phyloP scores from a whole-genome alignment of 2,888 invertebrate species.

The Rhingia campestris region DNA sequence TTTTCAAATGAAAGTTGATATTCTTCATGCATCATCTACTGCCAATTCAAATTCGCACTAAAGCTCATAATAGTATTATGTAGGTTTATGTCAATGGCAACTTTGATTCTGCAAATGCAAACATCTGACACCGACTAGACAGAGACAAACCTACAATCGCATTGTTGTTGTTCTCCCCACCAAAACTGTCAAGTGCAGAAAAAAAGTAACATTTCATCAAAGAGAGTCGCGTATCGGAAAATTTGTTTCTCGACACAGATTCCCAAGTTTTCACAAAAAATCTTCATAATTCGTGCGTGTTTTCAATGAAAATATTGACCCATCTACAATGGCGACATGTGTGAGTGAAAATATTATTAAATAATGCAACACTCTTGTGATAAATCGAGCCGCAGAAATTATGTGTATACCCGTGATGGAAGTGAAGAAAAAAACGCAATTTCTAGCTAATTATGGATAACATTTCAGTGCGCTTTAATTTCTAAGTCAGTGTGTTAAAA shows the following conservation, averaged over 20 bases:
- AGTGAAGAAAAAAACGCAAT: constrained; percentile 47
- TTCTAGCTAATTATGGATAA: constrained; percentile 64
- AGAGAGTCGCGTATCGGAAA: constrained; percentile 58
- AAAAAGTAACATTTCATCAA: constrained; percentile 32
- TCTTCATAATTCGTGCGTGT: not conserved
- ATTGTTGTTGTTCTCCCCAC: constrained; percentile 30
- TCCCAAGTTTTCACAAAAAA: constrained; percentile 38
- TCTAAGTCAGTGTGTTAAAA: constrained; percentile 48
- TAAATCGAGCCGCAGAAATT: constrained; percentile 53
- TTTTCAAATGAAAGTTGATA: too few relatives aligned
- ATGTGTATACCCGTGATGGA: constrained; percentile 65
- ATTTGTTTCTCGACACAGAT: constrained; percentile 51
- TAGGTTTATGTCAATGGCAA: not conserved
- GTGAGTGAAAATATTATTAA: not conserved
- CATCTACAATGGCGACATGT: constrained; percentile 39
- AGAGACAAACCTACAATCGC: constrained; percentile 15
- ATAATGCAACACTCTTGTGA: constrained; percentile 56
- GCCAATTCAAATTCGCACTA: not conserved
- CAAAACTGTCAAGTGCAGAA: constrained; percentile 57
- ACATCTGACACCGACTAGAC: constrained; percentile 39
- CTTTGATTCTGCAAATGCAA: not conserved
- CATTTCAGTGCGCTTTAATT: constrained; percentile 41
- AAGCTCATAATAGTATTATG: not conserved
- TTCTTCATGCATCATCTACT: too few relatives aligned
- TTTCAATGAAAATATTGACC: constrained; percentile 54